Conservation (phyloP, 2,888 invertebrate species). For the Eilema griseolum region DNA sequence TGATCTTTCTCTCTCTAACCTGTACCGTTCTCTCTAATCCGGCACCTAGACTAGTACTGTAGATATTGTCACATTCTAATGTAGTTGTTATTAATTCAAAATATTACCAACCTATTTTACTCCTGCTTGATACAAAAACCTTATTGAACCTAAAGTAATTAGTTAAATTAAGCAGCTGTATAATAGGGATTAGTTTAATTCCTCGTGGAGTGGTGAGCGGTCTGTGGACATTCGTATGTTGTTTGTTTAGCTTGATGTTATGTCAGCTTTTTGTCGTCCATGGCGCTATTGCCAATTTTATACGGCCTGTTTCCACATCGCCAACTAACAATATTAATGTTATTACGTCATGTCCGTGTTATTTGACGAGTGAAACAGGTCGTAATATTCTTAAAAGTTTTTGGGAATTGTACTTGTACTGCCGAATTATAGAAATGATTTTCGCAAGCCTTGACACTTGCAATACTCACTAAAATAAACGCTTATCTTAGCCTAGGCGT, state of each 20-base stretch:
- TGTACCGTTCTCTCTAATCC: slow-evolving; percentile 60
- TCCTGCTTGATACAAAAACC: background rate
- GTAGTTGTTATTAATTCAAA: slow-evolving; percentile 27
- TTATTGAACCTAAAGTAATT: background rate
- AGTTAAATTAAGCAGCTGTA: slow-evolving; percentile 4
- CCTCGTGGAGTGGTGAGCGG: slow-evolving; percentile 20
- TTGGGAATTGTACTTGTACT: background rate
- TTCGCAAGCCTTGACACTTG: slow-evolving; percentile 1
- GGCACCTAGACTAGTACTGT: slow-evolving; percentile 49
- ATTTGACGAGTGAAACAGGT: background rate
- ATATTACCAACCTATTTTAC: slow-evolving; percentile 4
- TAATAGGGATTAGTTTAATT: background rate
- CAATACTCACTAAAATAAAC: background rate
- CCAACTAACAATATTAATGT: background rate
- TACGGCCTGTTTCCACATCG: background rate
- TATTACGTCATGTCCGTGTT: background rate
- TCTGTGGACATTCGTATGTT: slow-evolving; percentile 23
- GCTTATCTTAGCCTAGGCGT: background rate
- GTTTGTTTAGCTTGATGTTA: slow-evolving; percentile 32
- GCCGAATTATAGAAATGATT: background rate
- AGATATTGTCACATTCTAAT: slow-evolving; percentile 39
- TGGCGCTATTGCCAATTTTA: slow-evolving; percentile 11
- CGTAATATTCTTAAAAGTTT: background rate
- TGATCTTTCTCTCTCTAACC: slow-evolving; percentile 80
- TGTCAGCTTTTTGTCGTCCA: slow-evolving; percentile 24